Evolutionary conservation across 2,113 vertebrate species (phyloP).

Genomic region (Dicaeum eximium): DNA sequence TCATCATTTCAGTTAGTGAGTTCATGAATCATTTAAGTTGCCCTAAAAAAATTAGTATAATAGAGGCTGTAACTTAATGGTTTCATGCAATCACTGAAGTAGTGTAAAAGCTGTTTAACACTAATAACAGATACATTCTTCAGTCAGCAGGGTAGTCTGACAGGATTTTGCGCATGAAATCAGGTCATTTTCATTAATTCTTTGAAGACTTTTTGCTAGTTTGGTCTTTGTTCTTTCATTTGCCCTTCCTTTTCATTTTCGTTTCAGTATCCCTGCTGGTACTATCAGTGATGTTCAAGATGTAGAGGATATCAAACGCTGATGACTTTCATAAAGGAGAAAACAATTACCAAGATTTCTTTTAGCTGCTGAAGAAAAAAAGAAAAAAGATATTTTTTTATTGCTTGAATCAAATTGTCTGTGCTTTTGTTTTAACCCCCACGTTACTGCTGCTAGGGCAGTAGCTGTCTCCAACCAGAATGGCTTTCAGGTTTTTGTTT

Average conservation of each 20-base stretch:
- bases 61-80: slow-evolving; percentile 32
- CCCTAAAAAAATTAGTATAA: slow-evolving; percentile 30
- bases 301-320: background rate
- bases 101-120: slow-evolving; percentile 45
- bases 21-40: slow-evolving; percentile 33
- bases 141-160: slow-evolving; percentile 10
- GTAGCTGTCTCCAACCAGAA: background rate
- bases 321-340: background rate
- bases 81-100: slow-evolving; percentile 17
- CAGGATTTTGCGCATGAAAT: slow-evolving; percentile 12
- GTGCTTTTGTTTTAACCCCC: background rate
- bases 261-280: background rate
- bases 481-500: background rate
- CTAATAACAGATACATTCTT: slow-evolving; percentile 30
- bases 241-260: slow-evolving; percentile 21
- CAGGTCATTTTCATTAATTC: slow-evolving; percentile 16
- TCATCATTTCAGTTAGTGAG: slow-evolving; percentile 9
- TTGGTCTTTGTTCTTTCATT: slow-evolving; percentile 19
- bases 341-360: background rate
- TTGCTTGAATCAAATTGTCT: background rate
- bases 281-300: background rate
- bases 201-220: background rate
- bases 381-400: background rate
- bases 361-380: background rate
- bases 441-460: background rate